These are phyloP conservation scores for Acrobasis consociella DNA, from an alignment of 2,888 invertebrate genomes.

Conservation along the genomic window DNA sequence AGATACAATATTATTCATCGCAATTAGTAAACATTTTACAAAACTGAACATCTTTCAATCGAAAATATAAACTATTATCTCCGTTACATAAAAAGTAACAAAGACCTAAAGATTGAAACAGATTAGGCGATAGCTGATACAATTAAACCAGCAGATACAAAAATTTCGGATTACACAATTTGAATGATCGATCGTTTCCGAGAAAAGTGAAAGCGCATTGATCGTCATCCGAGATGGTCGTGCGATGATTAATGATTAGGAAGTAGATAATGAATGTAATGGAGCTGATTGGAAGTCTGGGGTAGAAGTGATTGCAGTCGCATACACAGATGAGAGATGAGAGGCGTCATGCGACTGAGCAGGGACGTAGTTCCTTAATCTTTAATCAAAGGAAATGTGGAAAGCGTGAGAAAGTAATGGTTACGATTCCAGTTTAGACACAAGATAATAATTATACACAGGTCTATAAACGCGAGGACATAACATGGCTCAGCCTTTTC, in stretches of 20 bases:
- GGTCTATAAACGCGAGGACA: no score
- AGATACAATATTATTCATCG: no score
- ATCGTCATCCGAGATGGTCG: slow-evolving; percentile 31
- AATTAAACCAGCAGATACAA: slow-evolving; percentile 15
- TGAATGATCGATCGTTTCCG: slow-evolving; percentile 29
- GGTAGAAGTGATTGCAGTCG: slow-evolving; percentile 9
- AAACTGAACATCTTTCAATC: no score
- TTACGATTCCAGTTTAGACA: neutral
- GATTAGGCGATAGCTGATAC: slow-evolving; percentile 14
- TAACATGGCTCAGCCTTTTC: no score
- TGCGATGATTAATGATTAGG: slow-evolving; percentile 46
- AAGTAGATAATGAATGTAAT: slow-evolving; percentile 38
- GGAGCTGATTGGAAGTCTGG: slow-evolving; percentile 10
- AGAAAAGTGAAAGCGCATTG: slow-evolving; percentile 44
- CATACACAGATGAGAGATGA: slow-evolving; percentile 18
- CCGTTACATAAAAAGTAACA: slow-evolving; percentile 5
- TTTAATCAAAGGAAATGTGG: slow-evolving; percentile 10
- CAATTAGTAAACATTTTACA: no score
- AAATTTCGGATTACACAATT: slow-evolving; percentile 25
- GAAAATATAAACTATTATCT: neutral
- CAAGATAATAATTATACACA: no score
- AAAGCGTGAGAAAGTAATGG: slow-evolving; percentile 17
- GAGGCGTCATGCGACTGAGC: neutral
- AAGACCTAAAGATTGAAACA: slow-evolving; percentile 9
- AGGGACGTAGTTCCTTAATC: slow-evolving; percentile 1